These are phyloP conservation scores for Crotophaga sulcirostris DNA, from an alignment of 2,113 vertebrate species.

Conservation along the genomic window DNA sequence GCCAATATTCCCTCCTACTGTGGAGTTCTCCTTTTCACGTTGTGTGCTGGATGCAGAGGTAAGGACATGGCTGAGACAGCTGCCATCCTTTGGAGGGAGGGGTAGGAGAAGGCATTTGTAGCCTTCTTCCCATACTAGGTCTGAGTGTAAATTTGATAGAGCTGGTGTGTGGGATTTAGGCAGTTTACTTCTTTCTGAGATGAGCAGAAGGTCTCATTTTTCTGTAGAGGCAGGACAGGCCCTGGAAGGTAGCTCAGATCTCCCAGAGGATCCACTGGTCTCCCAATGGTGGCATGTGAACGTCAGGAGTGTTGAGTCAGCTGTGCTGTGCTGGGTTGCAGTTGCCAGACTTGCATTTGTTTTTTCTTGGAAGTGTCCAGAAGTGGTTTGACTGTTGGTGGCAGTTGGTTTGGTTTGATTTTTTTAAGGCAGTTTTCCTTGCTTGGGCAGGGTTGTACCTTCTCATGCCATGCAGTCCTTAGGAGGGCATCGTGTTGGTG, in stretches of 20 bases:
- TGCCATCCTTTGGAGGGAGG: neutral
- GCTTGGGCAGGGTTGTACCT: neutral
- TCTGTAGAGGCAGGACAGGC: neutral
- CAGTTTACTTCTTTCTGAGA: neutral
- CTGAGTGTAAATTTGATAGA: neutral
- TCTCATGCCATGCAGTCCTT: accelerated
- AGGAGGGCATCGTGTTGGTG: neutral
- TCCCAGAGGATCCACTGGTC: neutral
- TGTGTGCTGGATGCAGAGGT: neutral
- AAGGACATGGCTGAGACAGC: neutral
- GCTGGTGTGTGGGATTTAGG: accelerated
- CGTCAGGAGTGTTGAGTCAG: accelerated
- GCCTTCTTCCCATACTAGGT: neutral
- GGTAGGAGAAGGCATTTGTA: neutral
- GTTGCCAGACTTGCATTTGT: neutral
- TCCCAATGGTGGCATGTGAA: accelerated
- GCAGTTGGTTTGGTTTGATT: neutral
- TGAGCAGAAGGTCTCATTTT: neutral
- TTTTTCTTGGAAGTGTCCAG: neutral
- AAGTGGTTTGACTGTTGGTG: neutral
- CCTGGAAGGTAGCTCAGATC: neutral
- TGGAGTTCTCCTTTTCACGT: accelerated
- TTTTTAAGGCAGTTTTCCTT: neutral
- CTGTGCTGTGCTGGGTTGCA: neutral
- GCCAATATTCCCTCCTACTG: neutral